Conservation (phyloP, 2,888 invertebrate species). For the Acrocyrtus sp. region DNA sequence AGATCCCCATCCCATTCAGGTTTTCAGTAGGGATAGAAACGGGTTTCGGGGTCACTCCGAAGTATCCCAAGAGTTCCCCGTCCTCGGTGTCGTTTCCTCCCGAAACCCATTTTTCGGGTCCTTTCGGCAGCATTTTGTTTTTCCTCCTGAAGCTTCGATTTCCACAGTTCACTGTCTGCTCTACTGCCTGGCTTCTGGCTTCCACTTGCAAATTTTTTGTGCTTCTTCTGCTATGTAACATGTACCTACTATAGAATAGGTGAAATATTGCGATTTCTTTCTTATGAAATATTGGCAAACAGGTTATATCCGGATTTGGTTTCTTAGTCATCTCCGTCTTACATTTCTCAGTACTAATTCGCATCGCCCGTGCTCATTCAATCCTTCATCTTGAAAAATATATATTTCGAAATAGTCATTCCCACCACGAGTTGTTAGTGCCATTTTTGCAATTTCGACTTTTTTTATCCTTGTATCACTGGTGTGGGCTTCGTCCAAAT, state of each 20-base stretch:
- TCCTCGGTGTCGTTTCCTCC: slow-evolving; percentile 16
- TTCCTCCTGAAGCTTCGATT: background rate
- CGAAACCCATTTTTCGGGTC: slow-evolving; percentile 1
- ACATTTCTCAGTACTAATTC: background rate
- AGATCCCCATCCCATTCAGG: background rate
- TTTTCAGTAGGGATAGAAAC: slow-evolving; percentile 17
- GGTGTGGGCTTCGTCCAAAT: slow-evolving; percentile 5
- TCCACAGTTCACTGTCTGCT: background rate
- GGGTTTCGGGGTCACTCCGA: slow-evolving; percentile 45
- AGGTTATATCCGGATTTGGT: slow-evolving; percentile 14
- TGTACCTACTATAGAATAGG: background rate
- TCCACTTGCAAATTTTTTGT: slow-evolving; percentile 5
- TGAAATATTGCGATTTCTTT: background rate
- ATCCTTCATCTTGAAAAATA: background rate
- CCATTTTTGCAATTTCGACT: background rate
- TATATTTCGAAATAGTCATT: slow-evolving; percentile 13
- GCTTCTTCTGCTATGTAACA: slow-evolving; percentile 1
- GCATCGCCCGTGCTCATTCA: background rate
- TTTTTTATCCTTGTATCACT: slow-evolving; percentile 9
- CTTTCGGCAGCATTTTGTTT: background rate
- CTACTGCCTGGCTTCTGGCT: slow-evolving; percentile 1
- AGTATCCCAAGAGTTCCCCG: slow-evolving; percentile 6
- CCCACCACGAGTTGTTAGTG: background rate
- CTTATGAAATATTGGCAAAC: slow-evolving; percentile 1
- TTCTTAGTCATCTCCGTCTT: background rate